These are phyloP conservation scores for Epizoanthus illoricatus DNA, from an alignment of 92 coral and sea anemone species.

Conservation along the genomic window DNA sequence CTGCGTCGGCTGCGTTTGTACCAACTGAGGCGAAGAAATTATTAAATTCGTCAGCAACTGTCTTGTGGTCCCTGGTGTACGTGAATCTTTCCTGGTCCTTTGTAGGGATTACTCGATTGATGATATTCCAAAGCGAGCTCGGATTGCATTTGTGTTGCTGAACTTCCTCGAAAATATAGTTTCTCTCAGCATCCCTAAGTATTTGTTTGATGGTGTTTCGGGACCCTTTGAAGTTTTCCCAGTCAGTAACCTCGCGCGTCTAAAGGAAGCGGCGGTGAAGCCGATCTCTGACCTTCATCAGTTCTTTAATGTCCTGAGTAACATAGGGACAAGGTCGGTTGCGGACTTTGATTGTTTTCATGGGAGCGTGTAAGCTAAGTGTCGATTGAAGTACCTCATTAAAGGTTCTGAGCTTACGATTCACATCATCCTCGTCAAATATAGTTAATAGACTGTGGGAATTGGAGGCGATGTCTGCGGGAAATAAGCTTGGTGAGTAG, in stretches of 20 bases:
- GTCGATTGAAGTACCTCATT: constrained; percentile 22
- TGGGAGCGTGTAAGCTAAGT: constrained; percentile 31
- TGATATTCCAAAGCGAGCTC: constrained; percentile 32
- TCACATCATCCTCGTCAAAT: constrained; percentile 5
- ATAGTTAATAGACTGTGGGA: background rate
- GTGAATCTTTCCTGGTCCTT: constrained; percentile 12
- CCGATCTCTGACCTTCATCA: constrained; percentile 33
- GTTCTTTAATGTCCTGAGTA: constrained; percentile 27
- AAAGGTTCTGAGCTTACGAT: constrained; percentile 28
- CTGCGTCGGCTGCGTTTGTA: constrained; percentile 24
- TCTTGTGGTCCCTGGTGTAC: constrained; percentile 5
- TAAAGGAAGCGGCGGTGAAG: constrained; percentile 37
- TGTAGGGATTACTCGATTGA: constrained; percentile 26
- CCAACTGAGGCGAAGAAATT: constrained; percentile 29
- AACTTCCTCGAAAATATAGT: no score
- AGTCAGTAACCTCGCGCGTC: constrained; percentile 26
- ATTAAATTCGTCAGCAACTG: constrained; percentile 34
- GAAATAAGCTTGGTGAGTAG: constrained; percentile 22
- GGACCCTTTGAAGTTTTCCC: background rate
- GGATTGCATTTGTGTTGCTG: constrained; percentile 1
- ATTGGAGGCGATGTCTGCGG: constrained; percentile 10
- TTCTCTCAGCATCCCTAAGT: no score
- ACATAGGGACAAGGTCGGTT: constrained; percentile 33
- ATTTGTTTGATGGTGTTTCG: no score
- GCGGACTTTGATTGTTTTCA: constrained; percentile 1